Conservation (phyloP, 2,113 vertebrate genomes). For the Brachionichthys hirsutus region DNA sequence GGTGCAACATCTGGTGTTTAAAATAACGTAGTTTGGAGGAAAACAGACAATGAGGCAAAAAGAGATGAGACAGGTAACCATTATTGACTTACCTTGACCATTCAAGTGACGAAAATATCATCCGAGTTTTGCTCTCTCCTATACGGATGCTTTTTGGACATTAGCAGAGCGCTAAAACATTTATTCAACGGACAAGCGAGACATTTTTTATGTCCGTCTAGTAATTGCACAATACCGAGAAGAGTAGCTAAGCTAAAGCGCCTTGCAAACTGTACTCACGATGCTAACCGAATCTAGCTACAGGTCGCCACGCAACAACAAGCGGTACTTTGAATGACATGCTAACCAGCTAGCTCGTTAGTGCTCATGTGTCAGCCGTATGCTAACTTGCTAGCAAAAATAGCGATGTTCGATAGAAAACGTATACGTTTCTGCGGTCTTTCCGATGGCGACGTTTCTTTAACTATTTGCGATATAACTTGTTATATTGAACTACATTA, state of each 20-base stretch:
- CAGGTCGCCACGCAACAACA: constrained; percentile 60
- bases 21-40: constrained; percentile 74
- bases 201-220: fast-evolving
- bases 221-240: not conserved
- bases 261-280: not conserved
- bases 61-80: constrained; percentile 23
- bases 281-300: constrained; percentile 10
- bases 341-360: constrained; percentile 32
- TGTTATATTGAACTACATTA: not conserved
- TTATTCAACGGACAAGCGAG: not conserved
- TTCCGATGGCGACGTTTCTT: not conserved
- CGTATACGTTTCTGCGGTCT: fast-evolving
- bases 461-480: not conserved
- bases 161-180: not conserved
- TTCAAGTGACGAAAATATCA: not conserved
- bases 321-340: not conserved
- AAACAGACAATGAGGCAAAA: constrained; percentile 75
- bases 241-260: constrained; percentile 7
- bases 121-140: not conserved
- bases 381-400: not conserved
- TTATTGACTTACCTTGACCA: constrained; percentile 25
- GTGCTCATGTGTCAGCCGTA: not conserved
- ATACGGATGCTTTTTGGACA: not conserved
- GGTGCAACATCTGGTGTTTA: constrained; percentile 68
- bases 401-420: fast-evolving